Evolutionary conservation across 2,113 vertebrate genomes (phyloP), one percentile per base, ranked within the genome.

Genomic region (Podiceps cristatus): DNA sequence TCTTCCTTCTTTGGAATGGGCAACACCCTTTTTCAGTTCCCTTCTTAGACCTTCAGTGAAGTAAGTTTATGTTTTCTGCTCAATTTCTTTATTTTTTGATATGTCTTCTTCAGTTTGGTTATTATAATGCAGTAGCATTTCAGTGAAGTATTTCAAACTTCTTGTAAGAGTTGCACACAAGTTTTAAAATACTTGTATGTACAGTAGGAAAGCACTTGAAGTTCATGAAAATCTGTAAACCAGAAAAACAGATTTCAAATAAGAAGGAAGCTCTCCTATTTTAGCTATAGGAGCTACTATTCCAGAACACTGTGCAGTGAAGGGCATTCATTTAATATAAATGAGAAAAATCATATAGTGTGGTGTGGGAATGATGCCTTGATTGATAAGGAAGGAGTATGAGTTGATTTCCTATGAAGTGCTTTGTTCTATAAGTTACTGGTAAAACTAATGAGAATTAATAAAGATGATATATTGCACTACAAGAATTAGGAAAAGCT

Each of bases 1-100:
- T 92, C 28, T 88, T 91, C 45, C 47, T 82, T 83, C 79, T 94
- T 94, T 88, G 90, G 49, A 91, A 76, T 67, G 23, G 66, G 28
- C 29, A 88, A 14, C 62, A 59, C n/a, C 4, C 45, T 95, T 90
- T 97, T 88, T 85, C 68, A 74, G 55, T 84, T 75, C 53, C 18
- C 40, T 81, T 94, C 47, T 66, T 92, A 59, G 68, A 63, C 27
- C 10, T 59, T 77, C 56, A 49, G 18, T 73, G 31, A 92, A 90
- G 68, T 96, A 86, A 95, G 73, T 91, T 84, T 62, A 76, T 78
- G n/a, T 87, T 71, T 28, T 60, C 13, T 74, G 14, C 37, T 93
- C 15, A 35, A 3, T 63, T 66, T 71, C 2, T 53, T 68, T 76
- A 10, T 40, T 69, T 84, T 92, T 73, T 23, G 18, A 12, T 63